Base-by-base conservation (phyloP, 2,113 vertebrate species). In the Megatriorchis doriae region DNA sequence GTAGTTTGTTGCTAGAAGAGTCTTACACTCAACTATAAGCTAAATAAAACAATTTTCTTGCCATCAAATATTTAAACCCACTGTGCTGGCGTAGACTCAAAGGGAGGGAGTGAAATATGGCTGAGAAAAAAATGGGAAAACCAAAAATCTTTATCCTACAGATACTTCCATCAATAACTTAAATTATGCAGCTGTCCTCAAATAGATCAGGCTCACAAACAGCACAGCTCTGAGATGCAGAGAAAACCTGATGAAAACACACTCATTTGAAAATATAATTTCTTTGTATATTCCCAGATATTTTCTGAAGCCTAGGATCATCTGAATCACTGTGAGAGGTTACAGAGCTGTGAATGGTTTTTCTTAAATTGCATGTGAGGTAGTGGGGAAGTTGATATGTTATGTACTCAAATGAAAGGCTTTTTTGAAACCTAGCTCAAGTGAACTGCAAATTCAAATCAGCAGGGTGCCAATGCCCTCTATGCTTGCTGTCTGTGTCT, bases 361-460 rank as follows among this genome's bases (percentile, higher is more conserved):
- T 94, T 97, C 90, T 82, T 96, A 96, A 94, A 97, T 94, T 94
- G 80, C 43, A 70, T 77, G 63, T 47, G 93, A 97, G 94, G 87
- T 90, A 94, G 94, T 67, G 71, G 66, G 65, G 71, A 87, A 96
- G 96, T 96, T 97, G 96, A 95, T 97, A 93, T 58, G 88, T 97
- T 98, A 95, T 93, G 91, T 98, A 98, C 97, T 97, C 97, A 97
- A 97, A 98, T 97, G 88, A 98, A 96, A 97, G 94, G 56, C 79
- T 97, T 97, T 97, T 97, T 90, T 96, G 92, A 96, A 97, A 97
- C 86, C 52, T 84, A 97, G 93, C 90, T 95, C 90, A 96, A 97
- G 90, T 88, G 97, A 97, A 95, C 95, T 93, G 94, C 92, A 94
- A 95, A 98, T 97, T 98, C 96, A 96, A 96, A 98, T 94, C 90